phyloP scores from a whole-genome alignment of 2,797 vertebrate genomes.

The Myoxocephalus aenaeus region DNA sequence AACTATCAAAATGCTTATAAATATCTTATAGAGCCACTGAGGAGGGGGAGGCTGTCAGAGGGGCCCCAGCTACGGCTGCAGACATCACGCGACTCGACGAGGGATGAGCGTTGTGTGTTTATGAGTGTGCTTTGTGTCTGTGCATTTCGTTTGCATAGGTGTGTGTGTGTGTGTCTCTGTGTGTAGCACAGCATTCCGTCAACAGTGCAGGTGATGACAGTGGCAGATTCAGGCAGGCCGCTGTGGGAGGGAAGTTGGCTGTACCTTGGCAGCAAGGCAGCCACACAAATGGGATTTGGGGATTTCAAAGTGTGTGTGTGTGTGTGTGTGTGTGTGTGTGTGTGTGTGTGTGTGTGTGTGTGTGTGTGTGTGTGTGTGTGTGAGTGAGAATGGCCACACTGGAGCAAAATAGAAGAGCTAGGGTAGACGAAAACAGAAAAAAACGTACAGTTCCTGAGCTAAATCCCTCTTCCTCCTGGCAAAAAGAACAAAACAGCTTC shows the following conservation, averaged over 20 bases:
- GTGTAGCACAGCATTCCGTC: constrained; percentile 9
- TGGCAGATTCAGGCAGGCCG: constrained; percentile 25
- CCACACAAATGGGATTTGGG: constrained; percentile 3
- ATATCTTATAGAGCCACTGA: constrained; percentile 76
- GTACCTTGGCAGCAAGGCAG: constrained; percentile 19
- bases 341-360: not conserved
- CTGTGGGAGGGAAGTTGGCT: constrained; percentile 28
- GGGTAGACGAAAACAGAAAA: constrained; percentile 1
- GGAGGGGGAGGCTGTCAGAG: constrained; percentile 22
- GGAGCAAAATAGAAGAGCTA: constrained; percentile 20
- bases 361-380: not conserved
- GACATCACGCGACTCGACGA: constrained; percentile 50
- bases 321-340: not conserved
- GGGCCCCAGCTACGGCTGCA: constrained; percentile 44
- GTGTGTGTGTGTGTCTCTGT: constrained; percentile 12
- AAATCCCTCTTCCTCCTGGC: constrained; percentile 30
- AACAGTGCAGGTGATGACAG: constrained; percentile 32
- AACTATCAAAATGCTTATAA: constrained; percentile 83
- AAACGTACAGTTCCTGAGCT: not conserved
- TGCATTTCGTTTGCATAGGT: not conserved
- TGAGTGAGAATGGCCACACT: constrained; percentile 1
- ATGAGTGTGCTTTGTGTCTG: constrained; percentile 13
- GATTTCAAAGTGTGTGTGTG: constrained; percentile 7
- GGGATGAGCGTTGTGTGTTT: constrained; percentile 36
- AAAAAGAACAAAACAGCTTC: constrained; percentile 28